Evolutionary conservation across 1,140 invertebrate species (phyloP), one percentile per base, ranked within the genome.

Genomic region (Babylonia areolata): DNA sequence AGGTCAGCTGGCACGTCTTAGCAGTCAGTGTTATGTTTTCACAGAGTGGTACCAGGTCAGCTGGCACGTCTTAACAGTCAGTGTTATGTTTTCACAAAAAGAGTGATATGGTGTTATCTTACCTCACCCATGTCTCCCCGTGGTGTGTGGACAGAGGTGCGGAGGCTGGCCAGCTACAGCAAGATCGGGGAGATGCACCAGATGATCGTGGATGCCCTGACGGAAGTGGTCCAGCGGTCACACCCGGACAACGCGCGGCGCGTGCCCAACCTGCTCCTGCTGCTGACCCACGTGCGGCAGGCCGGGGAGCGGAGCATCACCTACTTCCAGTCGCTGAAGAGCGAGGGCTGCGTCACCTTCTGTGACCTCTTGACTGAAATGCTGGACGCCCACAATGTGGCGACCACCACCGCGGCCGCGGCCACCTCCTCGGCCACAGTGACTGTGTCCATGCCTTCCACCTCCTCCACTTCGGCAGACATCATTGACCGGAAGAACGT

Each of bases 281-380:
- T 93, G 39, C 88, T 93, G n/a, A 92, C 92, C 31, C 92, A 93
- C 88, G 89, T 93, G 33, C 88, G 92, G n/a, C 92, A 92, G 83
- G 92, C 92, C 3, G 90, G 91, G 3, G 91, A 92, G 64, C 88
- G 92, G 12, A 90, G 90, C 33, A 91, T 91, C 37, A 85, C 90
- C 17, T 92, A 90, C 83, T 92, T 93, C 85, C 92, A 93, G 87
- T 89, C 88, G 69, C 88, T 92, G 28, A 93, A 93, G 84, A 84
- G 82, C 33, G 92, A 93, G 86, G 92, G 91, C 39, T 87, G 83
- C 64, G 92, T 93, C 77, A 89, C 87, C 37, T 93, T 93, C 87
- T 93, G 92, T 90, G 92, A 93, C 86, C 85, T 93, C 33, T 58
- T 93, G 23, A 92, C 89, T 9, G 92, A 93, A 85, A 93, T 93